Conservation (phyloP, 2,113 vertebrate species). For the Gnathonemus echidnorhynchus region DNA sequence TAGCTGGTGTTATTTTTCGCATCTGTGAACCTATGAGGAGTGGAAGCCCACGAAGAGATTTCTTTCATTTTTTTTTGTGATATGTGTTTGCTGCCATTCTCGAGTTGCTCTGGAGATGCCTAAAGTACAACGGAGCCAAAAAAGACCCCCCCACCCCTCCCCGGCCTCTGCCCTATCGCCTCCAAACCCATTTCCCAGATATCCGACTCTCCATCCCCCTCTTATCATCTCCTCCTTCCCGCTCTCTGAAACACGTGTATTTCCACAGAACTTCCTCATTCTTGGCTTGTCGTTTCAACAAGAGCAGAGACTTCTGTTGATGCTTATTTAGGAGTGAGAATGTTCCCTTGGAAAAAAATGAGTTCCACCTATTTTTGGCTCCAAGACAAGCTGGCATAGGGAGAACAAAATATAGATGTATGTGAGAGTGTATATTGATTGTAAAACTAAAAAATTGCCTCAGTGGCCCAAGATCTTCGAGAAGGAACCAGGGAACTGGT, state of each 20-base stretch:
- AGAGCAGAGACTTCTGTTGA: background rate
- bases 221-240: background rate
- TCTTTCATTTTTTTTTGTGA: background rate
- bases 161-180: background rate
- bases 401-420: background rate
- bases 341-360: background rate
- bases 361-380: background rate
- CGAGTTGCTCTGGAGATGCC: background rate
- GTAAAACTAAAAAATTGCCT: conserved; percentile 10
- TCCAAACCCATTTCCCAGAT: background rate
- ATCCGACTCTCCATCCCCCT: background rate
- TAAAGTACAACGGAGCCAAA: background rate
- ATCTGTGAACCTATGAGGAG: background rate
- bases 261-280: background rate
- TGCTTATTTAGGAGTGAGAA: background rate
- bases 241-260: background rate
- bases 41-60: background rate
- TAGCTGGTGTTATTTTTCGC: background rate
- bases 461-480: background rate
- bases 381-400: background rate
- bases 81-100: background rate
- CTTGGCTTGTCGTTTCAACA: background rate
- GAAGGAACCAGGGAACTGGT: background rate
- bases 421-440: background rate
- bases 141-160: background rate